Conservation (phyloP, 2,797 vertebrate species). For the Gambusia yucatana region DNA sequence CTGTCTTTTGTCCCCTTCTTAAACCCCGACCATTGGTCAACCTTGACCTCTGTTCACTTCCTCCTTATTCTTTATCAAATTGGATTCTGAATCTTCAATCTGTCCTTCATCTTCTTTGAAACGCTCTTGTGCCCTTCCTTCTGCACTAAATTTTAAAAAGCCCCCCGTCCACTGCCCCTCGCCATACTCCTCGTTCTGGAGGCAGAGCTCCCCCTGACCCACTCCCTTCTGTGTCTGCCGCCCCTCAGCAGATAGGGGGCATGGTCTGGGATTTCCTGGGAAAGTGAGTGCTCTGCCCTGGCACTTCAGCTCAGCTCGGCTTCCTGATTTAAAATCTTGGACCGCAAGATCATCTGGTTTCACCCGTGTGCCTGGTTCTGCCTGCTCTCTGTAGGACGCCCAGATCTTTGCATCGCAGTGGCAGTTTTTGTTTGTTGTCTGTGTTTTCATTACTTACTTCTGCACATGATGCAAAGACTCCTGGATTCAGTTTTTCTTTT, state of each 20-base stretch:
- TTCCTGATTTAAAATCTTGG: slow-evolving; percentile 61
- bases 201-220: slow-evolving; percentile 83
- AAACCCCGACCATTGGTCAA: slow-evolving; percentile 30
- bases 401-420: slow-evolving; percentile 59
- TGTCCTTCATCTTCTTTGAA: slow-evolving; percentile 26
- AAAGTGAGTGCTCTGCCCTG: slow-evolving; percentile 85
- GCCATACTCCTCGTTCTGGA: slow-evolving; percentile 78
- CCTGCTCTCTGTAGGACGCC: slow-evolving; percentile 50
- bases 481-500: slow-evolving; percentile 44
- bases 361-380: slow-evolving; percentile 54
- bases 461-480: slow-evolving; percentile 58
- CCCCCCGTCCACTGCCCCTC: slow-evolving; percentile 62
- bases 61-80: slow-evolving; percentile 20
- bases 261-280: slow-evolving; percentile 84
- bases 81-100: slow-evolving; percentile 20
- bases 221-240: slow-evolving; percentile 79
- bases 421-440: slow-evolving; percentile 10
- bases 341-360: slow-evolving; percentile 55
- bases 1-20: slow-evolving; percentile 40
- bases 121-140: slow-evolving; percentile 44
- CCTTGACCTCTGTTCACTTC: slow-evolving; percentile 20
- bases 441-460: background rate
- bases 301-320: slow-evolving; percentile 78
- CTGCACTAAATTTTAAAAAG: slow-evolving; percentile 12
- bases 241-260: slow-evolving; percentile 84